Conservation (phyloP, 2,113 vertebrate genomes). For the Sula dactylatra region DNA sequence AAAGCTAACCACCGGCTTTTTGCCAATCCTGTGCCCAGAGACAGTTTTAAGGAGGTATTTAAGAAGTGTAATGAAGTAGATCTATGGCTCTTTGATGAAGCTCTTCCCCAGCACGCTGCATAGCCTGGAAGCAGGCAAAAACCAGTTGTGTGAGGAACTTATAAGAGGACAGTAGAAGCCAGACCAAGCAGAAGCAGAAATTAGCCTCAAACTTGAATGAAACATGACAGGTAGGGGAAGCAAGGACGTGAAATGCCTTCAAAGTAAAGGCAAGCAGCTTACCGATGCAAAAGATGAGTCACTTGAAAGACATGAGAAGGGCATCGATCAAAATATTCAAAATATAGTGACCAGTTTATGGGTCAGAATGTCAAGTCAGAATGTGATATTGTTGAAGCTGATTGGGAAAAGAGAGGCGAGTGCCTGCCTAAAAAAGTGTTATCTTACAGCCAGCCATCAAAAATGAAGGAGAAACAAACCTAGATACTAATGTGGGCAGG, state of each 20-base stretch:
- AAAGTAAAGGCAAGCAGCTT: not conserved
- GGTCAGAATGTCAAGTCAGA: not conserved
- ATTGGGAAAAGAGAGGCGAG: not conserved
- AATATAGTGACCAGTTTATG: not conserved
- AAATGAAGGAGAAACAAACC: not conserved
- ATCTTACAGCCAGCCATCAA: not conserved
- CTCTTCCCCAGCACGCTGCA: not conserved
- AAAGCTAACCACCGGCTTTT: not conserved
- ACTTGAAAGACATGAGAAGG: not conserved
- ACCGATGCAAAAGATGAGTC: not conserved
- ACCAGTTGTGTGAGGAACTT: not conserved
- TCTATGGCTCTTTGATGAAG: constrained; percentile 14
- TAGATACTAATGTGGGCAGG: not conserved
- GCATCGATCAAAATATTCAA: not conserved
- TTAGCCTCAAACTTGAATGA: not conserved
- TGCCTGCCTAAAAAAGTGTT: not conserved
- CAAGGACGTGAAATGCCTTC: not conserved
- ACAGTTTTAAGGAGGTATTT: not conserved
- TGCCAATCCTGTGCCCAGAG: not conserved
- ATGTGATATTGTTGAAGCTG: not conserved
- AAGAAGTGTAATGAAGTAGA: not conserved
- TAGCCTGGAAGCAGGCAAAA: not conserved
- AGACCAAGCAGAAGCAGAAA: not conserved
- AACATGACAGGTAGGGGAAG: not conserved
- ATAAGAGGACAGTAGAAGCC: not conserved